These are phyloP conservation scores for Cryptus armator DNA, from an alignment of 2,888 invertebrate species.

Conservation along the genomic window DNA sequence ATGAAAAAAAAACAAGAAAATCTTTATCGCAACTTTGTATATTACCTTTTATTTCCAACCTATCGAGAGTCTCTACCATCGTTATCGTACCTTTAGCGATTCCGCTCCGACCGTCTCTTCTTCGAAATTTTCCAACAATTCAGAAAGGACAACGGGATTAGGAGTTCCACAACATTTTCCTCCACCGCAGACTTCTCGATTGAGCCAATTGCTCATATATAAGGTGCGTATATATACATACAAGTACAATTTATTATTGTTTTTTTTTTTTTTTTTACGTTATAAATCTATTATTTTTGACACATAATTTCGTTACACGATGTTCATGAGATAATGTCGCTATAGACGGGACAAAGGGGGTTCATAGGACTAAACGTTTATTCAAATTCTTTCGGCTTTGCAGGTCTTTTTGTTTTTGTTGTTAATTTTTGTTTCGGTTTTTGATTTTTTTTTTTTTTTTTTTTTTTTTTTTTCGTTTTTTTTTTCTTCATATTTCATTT, in stretches of 20 bases:
- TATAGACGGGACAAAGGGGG: conserved; percentile 39
- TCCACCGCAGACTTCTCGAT: too few relatives aligned
- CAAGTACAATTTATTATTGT: conserved; percentile 81
- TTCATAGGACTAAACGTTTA: conserved; percentile 36
- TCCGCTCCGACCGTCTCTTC: neutral
- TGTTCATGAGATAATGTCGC: conserved; percentile 54
- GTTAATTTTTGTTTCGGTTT: neutral
- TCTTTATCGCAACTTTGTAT: neutral
- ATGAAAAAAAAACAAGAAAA: neutral
- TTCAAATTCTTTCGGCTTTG: conserved; percentile 56
- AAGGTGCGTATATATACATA: conserved; percentile 61
- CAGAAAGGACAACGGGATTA: neutral
- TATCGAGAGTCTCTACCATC: neutral
- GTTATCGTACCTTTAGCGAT: too few relatives aligned
- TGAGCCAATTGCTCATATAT: neutral
- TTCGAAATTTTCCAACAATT: too few relatives aligned
- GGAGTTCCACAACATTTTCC: neutral
- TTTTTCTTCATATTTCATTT: conserved; percentile 38
- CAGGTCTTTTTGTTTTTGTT: neutral
- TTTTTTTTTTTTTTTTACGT: conserved; percentile 76
- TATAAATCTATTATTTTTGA: conserved; percentile 82
- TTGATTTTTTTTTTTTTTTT: conserved; percentile 16
- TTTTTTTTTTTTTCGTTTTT: conserved; percentile 21
- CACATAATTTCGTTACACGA: conserved; percentile 77
- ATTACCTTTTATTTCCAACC: neutral